These are phyloP conservation scores for Periophthalmus magnuspinnatus DNA, from an alignment of 2,797 vertebrate species.

Conservation along the genomic window DNA sequence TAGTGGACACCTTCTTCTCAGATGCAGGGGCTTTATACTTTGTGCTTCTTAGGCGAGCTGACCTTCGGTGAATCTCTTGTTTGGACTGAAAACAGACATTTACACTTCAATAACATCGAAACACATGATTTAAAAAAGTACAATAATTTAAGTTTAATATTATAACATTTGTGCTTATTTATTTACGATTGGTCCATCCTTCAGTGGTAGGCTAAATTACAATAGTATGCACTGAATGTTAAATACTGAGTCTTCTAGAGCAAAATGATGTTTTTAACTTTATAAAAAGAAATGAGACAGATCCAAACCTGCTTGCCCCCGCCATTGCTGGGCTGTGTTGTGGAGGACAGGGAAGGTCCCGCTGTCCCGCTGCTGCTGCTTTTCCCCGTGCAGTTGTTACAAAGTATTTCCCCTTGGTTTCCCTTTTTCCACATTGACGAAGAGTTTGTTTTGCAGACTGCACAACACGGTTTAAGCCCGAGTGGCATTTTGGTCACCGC, in stretches of 20 bases:
- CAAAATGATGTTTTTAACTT: background rate
- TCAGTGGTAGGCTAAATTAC: background rate
- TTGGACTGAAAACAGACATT: constrained; percentile 80
- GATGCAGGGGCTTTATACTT: constrained; percentile 96
- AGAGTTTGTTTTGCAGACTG: constrained; percentile 90
- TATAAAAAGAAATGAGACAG: background rate
- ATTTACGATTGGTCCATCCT: background rate
- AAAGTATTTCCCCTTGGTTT: constrained; percentile 91
- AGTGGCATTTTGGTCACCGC: constrained; percentile 82
- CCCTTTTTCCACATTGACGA: constrained; percentile 99
- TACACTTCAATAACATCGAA: background rate
- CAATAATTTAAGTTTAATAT: too few relatives aligned
- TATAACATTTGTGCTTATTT: background rate
- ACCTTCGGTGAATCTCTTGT: constrained; percentile 95
- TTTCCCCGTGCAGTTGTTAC: constrained; percentile 91
- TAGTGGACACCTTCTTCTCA: constrained; percentile 98
- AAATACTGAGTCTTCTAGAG: background rate
- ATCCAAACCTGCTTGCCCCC: constrained; percentile 83
- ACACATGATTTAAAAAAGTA: background rate
- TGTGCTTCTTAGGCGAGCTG: constrained; percentile 92
- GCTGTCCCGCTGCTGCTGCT: constrained; percentile 59
- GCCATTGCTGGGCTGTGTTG: constrained; percentile 82
- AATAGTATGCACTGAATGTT: background rate
- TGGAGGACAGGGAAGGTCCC: constrained; percentile 78
- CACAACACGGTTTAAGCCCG: constrained; percentile 93